These are phyloP conservation scores for Aplocera efformata DNA, from an alignment of 2,888 invertebrate genomes.

Conservation along the genomic window DNA sequence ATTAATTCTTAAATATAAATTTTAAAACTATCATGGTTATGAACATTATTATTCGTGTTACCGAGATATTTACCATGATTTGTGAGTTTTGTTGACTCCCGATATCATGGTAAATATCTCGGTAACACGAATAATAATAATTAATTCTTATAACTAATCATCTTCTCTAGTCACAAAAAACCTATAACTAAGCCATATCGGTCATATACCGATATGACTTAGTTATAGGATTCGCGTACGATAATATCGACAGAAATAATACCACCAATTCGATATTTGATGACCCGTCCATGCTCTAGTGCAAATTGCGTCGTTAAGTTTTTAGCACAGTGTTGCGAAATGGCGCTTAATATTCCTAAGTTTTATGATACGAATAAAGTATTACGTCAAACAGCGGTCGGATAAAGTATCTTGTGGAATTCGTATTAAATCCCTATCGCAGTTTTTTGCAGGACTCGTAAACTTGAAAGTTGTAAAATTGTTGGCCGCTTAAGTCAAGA, in stretches of 20 bases:
- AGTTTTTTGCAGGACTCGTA: conserved; percentile 38
- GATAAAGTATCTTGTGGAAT: conserved; percentile 23
- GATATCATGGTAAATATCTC: no score
- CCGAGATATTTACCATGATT: no score
- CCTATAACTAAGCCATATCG: background rate
- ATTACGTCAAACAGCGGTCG: conserved; percentile 15
- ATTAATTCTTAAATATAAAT: no score
- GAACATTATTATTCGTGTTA: no score
- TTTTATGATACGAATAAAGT: conserved; percentile 32
- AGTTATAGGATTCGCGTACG: no score
- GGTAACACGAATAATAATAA: no score
- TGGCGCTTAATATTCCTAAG: conserved; percentile 25
- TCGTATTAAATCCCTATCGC: conserved; percentile 41
- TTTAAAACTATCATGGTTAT: no score
- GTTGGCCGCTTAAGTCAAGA: conserved; percentile 26
- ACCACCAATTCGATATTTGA: conserved; percentile 20
- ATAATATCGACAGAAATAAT: background rate
- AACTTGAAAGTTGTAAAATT: conserved; percentile 40
- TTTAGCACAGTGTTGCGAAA: conserved; percentile 29
- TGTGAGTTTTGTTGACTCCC: no score
- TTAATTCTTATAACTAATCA: no score
- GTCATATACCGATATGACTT: background rate
- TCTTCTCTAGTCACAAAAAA: no score
- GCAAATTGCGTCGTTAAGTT: conserved; percentile 33
- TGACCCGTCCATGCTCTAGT: conserved; percentile 20